phyloP scores from a whole-genome alignment of 2,113 vertebrate species.

The Panthera leo region DNA sequence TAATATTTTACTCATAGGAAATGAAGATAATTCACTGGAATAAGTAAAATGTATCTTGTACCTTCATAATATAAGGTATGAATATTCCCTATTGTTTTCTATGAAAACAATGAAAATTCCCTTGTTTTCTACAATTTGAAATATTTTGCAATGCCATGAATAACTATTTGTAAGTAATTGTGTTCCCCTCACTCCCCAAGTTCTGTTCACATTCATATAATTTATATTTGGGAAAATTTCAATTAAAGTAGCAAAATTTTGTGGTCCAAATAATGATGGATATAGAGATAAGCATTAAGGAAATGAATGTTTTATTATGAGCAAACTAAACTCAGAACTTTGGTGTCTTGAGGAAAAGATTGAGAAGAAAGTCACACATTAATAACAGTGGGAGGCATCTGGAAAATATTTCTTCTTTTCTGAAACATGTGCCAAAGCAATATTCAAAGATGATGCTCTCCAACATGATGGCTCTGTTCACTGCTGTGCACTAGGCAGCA shows the following conservation, averaged over 20 bases:
- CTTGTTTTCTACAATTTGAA: neutral
- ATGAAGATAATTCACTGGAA: neutral
- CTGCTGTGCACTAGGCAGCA: neutral
- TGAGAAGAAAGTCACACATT: neutral
- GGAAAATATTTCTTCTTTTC: neutral
- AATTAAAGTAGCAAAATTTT: constrained; percentile 23
- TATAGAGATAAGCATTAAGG: neutral
- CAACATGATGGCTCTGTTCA: neutral
- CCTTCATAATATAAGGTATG: neutral
- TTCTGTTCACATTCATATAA: constrained; percentile 51
- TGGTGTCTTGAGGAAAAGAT: neutral
- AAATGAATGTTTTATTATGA: neutral
- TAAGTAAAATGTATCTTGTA: neutral
- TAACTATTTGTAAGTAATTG: constrained; percentile 50
- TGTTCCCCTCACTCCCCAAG: neutral
- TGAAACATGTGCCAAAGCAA: neutral
- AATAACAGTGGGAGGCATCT: neutral
- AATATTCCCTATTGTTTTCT: neutral
- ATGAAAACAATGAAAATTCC: neutral
- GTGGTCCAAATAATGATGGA: neutral
- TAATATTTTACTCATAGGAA: neutral
- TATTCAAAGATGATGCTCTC: neutral
- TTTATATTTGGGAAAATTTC: constrained; percentile 51
- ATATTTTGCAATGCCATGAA: constrained; percentile 63
- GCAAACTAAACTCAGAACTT: neutral